phyloP scores from a whole-genome alignment of 1,140 invertebrate genomes.

The Dryas iulia region DNA sequence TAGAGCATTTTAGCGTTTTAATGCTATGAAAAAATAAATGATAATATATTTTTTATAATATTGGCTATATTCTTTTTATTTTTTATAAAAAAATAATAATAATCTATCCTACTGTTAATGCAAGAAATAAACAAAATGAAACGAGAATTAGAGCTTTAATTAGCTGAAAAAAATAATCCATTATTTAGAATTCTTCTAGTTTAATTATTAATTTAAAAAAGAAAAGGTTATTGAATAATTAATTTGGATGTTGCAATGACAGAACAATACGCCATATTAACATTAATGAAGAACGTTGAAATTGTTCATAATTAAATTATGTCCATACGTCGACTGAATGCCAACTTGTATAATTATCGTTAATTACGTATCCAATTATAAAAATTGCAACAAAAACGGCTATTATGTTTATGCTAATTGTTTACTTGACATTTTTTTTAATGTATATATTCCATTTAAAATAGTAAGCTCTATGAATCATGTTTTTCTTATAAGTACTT shows the following conservation, averaged over 20 bases:
- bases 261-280: neutral
- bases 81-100: too few species aligned
- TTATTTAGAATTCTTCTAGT: neutral
- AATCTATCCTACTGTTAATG: too few species aligned
- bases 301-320: constrained; percentile 20
- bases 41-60: neutral
- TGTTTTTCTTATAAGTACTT: neutral
- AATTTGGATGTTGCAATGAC: neutral
- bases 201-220: neutral
- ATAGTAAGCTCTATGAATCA: neutral
- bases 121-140: neutral
- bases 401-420: constrained; percentile 14
- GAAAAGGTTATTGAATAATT: neutral
- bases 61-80: neutral
- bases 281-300: constrained; percentile 8
- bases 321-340: constrained; percentile 2
- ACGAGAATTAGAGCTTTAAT: neutral
- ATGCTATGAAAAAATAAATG: neutral
- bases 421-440: constrained; percentile 4
- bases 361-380: constrained; percentile 16
- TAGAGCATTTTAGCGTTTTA: constrained; percentile 15
- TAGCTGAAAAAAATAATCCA: neutral
- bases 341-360: constrained; percentile 3
- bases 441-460: neutral
- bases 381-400: constrained; percentile 21